phyloP scores from a whole-genome alignment of 2,797 vertebrate genomes.

The Garrulus glandarius region DNA sequence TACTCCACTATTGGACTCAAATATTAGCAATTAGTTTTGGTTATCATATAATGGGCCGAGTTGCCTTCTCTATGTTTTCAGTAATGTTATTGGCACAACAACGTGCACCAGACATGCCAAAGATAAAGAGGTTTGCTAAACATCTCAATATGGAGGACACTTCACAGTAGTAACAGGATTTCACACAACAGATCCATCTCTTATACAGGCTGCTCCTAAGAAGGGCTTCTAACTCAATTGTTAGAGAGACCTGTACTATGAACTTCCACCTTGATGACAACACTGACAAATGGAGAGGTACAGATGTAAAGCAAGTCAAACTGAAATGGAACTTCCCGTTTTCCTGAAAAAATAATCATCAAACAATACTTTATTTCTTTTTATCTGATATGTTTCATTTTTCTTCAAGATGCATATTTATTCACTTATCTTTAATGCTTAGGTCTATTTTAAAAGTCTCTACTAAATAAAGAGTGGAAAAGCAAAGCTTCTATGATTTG shows the following conservation, averaged over 20 bases:
- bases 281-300: neutral
- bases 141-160: neutral
- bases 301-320: neutral
- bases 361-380: neutral
- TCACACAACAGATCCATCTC: neutral
- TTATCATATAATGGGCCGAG: neutral
- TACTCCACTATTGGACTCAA: neutral
- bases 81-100: neutral
- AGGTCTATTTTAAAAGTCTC: neutral
- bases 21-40: neutral
- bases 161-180: neutral
- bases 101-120: neutral
- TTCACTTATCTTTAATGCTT: neutral
- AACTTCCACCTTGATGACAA: neutral
- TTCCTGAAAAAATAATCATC: neutral
- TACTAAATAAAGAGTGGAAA: neutral
- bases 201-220: neutral
- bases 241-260: rapidly evolving
- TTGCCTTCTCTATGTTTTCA: neutral
- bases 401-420: neutral
- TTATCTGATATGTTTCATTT: neutral
- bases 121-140: neutral
- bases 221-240: neutral
- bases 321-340: neutral
- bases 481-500: neutral